Percentiles rank a stretch among this genome's conserved stretches.
Evolutionary conservation across 2,113 vertebrate genomes (phyloP).

Genomic region (Acinonyx jubatus): DNA sequence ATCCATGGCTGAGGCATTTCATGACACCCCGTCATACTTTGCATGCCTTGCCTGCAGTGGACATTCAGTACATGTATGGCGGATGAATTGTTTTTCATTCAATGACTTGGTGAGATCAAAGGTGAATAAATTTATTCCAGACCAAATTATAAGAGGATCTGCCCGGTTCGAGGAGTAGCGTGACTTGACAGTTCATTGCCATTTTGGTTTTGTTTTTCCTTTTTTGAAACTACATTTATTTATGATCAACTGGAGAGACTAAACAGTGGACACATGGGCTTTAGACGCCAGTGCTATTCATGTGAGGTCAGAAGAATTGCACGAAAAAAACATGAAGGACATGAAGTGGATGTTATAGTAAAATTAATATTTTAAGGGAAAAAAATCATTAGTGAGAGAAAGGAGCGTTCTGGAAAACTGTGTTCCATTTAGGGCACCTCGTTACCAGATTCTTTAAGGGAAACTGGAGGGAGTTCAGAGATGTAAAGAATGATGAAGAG

Average conservation of each 20-base stretch:
- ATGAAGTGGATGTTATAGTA: conserved; percentile 46
- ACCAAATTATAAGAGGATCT: neutral
- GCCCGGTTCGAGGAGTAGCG: neutral
- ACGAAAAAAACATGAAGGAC: conserved; percentile 25
- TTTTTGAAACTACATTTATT: conserved; percentile 55
- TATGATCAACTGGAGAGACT: conserved; percentile 52
- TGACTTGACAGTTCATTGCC: neutral
- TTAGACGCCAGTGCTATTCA: conserved; percentile 16
- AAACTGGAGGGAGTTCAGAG: conserved; percentile 58
- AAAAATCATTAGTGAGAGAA: conserved; percentile 35
- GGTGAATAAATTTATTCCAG: neutral
- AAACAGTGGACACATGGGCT: conserved; percentile 32
- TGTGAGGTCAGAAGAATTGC: conserved; percentile 16
- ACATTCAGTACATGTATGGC: neutral
- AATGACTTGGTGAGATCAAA: conserved; percentile 30
- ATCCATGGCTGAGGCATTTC: neutral
- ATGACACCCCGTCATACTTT: neutral
- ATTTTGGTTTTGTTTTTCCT: neutral
- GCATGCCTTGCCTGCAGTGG: neutral
- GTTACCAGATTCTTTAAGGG: conserved; percentile 53
- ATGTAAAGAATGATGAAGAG: conserved; percentile 56
- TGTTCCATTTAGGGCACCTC: conserved; percentile 46
- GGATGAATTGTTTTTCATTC: neutral
- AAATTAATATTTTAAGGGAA: conserved; percentile 49
- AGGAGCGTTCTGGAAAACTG: conserved; percentile 49